Base-by-base conservation (phyloP, 2,888 invertebrate genomes). In the Diarsia mendica region DNA sequence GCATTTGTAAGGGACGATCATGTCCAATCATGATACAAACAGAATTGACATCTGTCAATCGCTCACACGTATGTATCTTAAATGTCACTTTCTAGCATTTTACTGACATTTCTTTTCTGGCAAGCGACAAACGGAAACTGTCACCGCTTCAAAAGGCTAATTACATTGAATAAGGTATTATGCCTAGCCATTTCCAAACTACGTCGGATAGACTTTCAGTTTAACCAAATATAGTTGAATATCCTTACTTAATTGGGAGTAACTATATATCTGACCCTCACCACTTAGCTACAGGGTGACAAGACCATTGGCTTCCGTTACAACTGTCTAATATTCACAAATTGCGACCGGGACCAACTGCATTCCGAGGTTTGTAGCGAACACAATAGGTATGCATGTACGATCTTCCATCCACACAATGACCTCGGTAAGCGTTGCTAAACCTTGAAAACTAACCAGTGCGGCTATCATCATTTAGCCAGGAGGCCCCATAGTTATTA, bases 61-160 rank as follows among this genome's bases (percentile, higher is more conserved):
- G 1, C 4, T 10, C 9, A n/a, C 39, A 8, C 23, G 71, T 3
- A 20, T 33, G 71, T 3, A 20, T 5, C 11, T n/a, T 13, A 80
- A 80, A 80, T 73, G 80, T 64, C 80, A 67, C n/a, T 61, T 0
- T n/a, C 9, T 65, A 65, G 61, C 72, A 76, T 76, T 77, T 76
- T 51, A 44, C 20, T 80, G 73, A n/a, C 73, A 78, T 73, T 80
- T 58, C 0, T 15, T 33, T 69, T n/a, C 13, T 61, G 68, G 28
- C 15, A 3, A 48, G 8, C 18, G 61, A 5, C 13, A 68, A 61
- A 15, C n/a, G 61, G n/a, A 13, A 61, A 61, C 23, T 39, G 68
- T 61, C 51, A 39, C n/a, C 0, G 11, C 23, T 76, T 49, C 69
- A 9, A 63, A 77, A 44, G 39, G 53, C 5, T 49, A 61, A 78